Evolutionary conservation across 2,888 invertebrate species (phyloP).

Genomic region (Sepioteuthis lessoniana): DNA sequence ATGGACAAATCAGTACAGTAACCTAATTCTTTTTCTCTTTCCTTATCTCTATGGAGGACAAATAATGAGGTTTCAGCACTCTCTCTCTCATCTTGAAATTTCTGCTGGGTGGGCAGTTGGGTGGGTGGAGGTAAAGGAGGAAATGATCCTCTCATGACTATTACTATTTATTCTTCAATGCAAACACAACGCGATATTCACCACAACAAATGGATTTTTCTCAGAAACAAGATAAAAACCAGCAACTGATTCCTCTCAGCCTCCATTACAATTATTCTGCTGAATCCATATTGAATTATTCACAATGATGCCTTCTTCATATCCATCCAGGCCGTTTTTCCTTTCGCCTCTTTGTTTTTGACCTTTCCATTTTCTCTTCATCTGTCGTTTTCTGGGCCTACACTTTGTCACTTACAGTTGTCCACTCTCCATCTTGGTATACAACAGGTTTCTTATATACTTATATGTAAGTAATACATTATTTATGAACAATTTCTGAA

Average conservation of each 20-base stretch:
- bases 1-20: no score
- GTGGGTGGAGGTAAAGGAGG: no score
- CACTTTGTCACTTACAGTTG: not conserved
- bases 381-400: not conserved
- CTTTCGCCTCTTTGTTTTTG: not conserved
- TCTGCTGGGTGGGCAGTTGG: no score
- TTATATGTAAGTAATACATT: not conserved
- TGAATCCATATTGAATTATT: not conserved
- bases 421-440: not conserved
- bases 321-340: not conserved
- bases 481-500: no score
- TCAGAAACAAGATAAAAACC: not conserved
- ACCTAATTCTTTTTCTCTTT: no score
- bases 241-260: not conserved
- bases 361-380: not conserved
- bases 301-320: not conserved
- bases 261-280: not conserved
- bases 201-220: not conserved
- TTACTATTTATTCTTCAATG: no score
- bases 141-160: no score
- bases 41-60: no score
- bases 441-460: not conserved
- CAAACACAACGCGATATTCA: no score
- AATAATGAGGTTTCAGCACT: no score
- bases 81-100: no score